These are phyloP conservation scores for Gallinago nigripennis DNA, from an alignment of 2,797 vertebrate species.

Conservation along the genomic window DNA sequence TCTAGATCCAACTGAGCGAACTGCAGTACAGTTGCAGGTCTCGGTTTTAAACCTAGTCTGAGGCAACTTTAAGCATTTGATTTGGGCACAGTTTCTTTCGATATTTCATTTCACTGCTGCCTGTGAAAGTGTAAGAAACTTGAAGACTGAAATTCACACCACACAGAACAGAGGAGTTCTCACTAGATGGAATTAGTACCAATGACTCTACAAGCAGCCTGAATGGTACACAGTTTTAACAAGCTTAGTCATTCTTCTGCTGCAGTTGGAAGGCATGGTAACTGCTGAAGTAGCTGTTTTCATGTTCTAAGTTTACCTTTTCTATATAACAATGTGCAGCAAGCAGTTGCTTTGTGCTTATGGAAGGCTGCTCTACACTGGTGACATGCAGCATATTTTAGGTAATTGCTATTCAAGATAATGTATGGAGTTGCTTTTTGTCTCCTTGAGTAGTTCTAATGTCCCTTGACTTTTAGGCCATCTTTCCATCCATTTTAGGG, in stretches of 20 bases:
- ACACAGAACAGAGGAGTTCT: background rate
- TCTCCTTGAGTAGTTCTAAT: background rate
- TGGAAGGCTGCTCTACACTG: background rate
- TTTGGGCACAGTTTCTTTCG: background rate
- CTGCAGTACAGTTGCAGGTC: background rate
- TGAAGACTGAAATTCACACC: background rate
- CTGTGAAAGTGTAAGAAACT: background rate
- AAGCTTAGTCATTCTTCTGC: slow-evolving; percentile 35
- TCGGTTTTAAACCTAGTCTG: background rate
- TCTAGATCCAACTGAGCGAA: background rate
- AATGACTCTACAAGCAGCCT: background rate
- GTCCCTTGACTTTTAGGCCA: background rate
- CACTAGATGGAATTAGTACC: background rate
- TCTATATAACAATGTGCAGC: background rate
- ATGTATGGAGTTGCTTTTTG: background rate
- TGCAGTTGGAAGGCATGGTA: slow-evolving; percentile 23
- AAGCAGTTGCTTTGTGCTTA: background rate
- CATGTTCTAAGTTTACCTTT: background rate
- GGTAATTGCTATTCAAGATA: background rate
- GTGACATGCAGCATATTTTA: background rate
- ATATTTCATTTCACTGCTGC: background rate
- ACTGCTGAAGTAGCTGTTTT: slow-evolving; percentile 13
- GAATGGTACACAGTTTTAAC: background rate
- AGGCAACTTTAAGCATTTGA: background rate
- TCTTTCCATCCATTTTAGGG: background rate